A percentile compares a stretch with the other conserved stretches of the same genome.
Evolutionary conservation across 2,113 vertebrate genomes (phyloP).

Genomic region (Callorhinus ursinus): DNA sequence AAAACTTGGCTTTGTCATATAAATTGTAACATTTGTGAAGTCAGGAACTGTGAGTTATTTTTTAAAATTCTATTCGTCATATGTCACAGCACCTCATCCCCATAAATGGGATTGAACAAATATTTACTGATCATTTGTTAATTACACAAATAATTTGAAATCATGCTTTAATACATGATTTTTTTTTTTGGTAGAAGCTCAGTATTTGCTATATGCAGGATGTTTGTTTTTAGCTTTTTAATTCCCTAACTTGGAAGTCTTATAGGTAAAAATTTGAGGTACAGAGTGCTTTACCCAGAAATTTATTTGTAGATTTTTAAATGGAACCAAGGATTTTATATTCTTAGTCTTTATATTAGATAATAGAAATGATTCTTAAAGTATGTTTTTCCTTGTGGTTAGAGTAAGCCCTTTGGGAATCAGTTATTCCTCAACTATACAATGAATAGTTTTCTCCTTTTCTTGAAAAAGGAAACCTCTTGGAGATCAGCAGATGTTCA

Average conservation of each 20-base stretch:
- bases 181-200: not conserved
- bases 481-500: not conserved
- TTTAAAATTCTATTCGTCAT: not conserved
- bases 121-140: not conserved
- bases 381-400: not conserved
- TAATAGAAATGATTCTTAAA: constrained; percentile 3
- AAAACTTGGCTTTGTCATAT: not conserved
- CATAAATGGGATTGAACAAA: not conserved
- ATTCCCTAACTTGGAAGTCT: not conserved
- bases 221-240: constrained; percentile 11
- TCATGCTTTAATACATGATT: not conserved
- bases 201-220: not conserved
- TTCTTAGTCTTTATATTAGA: not conserved
- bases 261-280: constrained; percentile 4
- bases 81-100: not conserved
- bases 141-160: constrained; percentile 4
- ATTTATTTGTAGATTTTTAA: not conserved
- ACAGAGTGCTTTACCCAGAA: not conserved
- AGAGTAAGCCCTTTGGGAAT: not conserved
- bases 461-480: not conserved
- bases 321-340: not conserved
- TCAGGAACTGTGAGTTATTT: not conserved
- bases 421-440: not conserved
- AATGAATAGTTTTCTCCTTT: not conserved
- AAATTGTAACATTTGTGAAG: not conserved